Conservation (phyloP, 1,140 invertebrate species). For the Phthorimaea operculella region DNA sequence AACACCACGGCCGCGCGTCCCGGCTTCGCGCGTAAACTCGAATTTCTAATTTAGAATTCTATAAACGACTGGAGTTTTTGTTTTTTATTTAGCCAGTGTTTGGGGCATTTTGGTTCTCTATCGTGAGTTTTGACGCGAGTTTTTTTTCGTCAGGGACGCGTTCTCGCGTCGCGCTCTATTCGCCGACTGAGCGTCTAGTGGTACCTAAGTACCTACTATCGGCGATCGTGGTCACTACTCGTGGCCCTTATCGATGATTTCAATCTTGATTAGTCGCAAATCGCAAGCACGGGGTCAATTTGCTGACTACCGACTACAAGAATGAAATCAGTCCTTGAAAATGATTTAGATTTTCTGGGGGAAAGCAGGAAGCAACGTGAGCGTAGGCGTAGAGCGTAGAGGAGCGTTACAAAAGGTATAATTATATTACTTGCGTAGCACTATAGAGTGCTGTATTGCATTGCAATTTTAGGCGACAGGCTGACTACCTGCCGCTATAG, state of each 20-base stretch:
- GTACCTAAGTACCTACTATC: neutral
- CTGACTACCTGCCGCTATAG: too few relatives aligned
- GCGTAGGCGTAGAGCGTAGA: too few relatives aligned
- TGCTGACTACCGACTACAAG: too few relatives aligned
- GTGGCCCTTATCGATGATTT: constrained; percentile 45
- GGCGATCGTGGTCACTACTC: constrained; percentile 40
- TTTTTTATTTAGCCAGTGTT: constrained; percentile 20
- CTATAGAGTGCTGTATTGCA: too few relatives aligned
- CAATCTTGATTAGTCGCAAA: constrained; percentile 49
- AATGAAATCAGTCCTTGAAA: too few relatives aligned
- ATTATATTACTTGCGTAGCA: too few relatives aligned
- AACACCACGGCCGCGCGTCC: neutral
- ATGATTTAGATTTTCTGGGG: too few relatives aligned
- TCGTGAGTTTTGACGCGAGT: neutral
- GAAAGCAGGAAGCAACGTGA: too few relatives aligned
- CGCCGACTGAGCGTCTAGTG: constrained; percentile 40
- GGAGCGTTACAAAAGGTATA: too few relatives aligned
- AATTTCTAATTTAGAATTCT: constrained; percentile 21
- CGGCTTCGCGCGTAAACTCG: constrained; percentile 17
- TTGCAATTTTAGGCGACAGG: too few relatives aligned
- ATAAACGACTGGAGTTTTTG: constrained; percentile 12
- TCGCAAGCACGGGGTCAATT: constrained; percentile 40
- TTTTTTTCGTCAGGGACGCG: constrained; percentile 19
- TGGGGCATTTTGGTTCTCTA: constrained; percentile 5
- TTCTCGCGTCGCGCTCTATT: constrained; percentile 34